Base-by-base conservation (phyloP, 1,140 invertebrate species). In the Oedothorax gibbosus region DNA sequence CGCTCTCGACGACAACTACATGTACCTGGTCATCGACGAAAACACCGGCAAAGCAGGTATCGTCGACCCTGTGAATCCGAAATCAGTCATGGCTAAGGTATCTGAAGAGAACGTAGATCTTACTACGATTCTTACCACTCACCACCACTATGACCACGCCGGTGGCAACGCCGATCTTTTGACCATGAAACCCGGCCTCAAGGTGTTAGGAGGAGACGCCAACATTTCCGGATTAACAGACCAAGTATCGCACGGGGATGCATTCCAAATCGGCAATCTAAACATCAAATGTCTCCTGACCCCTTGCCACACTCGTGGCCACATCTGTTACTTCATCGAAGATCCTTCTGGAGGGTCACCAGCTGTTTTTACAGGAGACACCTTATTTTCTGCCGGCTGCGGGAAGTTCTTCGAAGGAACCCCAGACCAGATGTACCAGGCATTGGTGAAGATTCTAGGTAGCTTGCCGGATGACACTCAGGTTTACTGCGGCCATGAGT, bases 401-500 rank as follows among this genome's bases (percentile, higher is more conserved):
- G 98, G 98, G 0, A 93, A 95, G 89, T 99, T 99, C 91, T 99
- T 99, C 90, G 98, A 99, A 93, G 98, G 98, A n/a, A 97, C 94
- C 20, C 93, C 97, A 18, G 92, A 95, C 35, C 93, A 99, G 91
- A 99, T 99, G 98, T 94, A 98, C 88, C 90, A 92, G 75, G 96
- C 96, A 14, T 91, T 99, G 11, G 64, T 83, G 50, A 92, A 94
- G 85, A 94, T 94, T 87, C 91, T 99, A 6, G 93, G 93, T 14
- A 90, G 89, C 51, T 91, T 99, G 75, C 97, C 97, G 0, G 92
- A 94, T 85, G 90, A 94, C 21, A 99, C 98, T 0, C 93, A 94
- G 90, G 97, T 99, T 0, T 99, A 95, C 90, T 99, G 97, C 91
- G 98, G 98, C 0, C 98, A 99, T 91, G 98, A 99, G 90, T 99